Percentiles rank a stretch among this genome's conserved stretches.
phyloP scores from a whole-genome alignment of 1,140 invertebrate species.

The Drosophila fuyamai region DNA sequence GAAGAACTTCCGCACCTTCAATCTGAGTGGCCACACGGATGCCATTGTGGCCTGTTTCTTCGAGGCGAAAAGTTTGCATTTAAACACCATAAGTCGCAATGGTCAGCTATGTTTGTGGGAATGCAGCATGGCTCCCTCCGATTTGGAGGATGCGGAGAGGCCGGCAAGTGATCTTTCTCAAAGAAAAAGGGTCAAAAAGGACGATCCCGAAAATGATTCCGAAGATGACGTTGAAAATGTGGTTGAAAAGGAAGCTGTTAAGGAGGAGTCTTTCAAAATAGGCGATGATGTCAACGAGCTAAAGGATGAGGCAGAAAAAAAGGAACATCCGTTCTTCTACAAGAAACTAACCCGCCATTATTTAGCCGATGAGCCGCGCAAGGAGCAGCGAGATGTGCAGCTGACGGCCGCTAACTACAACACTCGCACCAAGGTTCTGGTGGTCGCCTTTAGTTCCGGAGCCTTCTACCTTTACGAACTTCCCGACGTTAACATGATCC shows the following conservation, averaged over 20 bases:
- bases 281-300: slow-evolving; percentile 80
- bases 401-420: slow-evolving; percentile 94
- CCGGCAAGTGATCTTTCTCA: slow-evolving; percentile 82
- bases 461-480: slow-evolving; percentile 96
- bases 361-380: slow-evolving; percentile 89
- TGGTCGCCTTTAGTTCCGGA: slow-evolving; percentile 92
- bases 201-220: slow-evolving; percentile 80
- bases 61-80: slow-evolving; percentile 93
- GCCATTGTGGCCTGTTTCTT: slow-evolving; percentile 94
- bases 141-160: slow-evolving; percentile 85
- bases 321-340: slow-evolving; percentile 87
- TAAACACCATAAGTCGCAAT: slow-evolving; percentile 91
- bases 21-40: slow-evolving; percentile 93
- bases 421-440: slow-evolving; percentile 90
- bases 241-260: slow-evolving; percentile 85
- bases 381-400: slow-evolving; percentile 86
- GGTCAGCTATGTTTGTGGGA: slow-evolving; percentile 94
- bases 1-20: slow-evolving; percentile 90
- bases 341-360: slow-evolving; percentile 90
- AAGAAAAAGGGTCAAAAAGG: slow-evolving; percentile 20
- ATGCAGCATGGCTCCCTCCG: slow-evolving; percentile 87
- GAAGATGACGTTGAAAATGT: slow-evolving; percentile 88
- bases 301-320: slow-evolving; percentile 64
- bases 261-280: slow-evolving; percentile 80
- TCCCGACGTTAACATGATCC: slow-evolving; percentile 96